A percentile compares a stretch with the other conserved stretches of the same genome.
phyloP scores from a whole-genome alignment of 2,888 invertebrate species.

The Ethmia dodecea region DNA sequence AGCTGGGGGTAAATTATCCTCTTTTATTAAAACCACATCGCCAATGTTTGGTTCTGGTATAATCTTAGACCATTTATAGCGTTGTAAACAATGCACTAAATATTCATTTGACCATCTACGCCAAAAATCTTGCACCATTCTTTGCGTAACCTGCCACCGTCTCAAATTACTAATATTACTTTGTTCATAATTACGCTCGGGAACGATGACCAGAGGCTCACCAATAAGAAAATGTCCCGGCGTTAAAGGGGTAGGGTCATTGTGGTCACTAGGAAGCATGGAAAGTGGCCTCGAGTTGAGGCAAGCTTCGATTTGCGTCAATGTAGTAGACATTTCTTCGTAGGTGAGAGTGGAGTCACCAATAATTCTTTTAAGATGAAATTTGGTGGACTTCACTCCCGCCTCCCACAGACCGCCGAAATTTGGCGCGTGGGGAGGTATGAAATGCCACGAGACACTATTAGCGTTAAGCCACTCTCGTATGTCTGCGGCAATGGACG shows the following conservation, averaged over 20 bases:
- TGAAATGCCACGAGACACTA: constrained; percentile 15
- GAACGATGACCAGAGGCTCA: constrained; percentile 16
- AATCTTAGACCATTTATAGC: constrained; percentile 14
- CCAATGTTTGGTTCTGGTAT: constrained; percentile 9
- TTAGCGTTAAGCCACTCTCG: background rate
- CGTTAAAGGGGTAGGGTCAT: constrained; percentile 17
- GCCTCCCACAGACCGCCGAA: constrained; percentile 15
- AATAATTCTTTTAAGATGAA: constrained; percentile 8
- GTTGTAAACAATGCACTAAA: constrained; percentile 11
- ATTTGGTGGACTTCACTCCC: constrained; percentile 4
- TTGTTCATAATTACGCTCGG: constrained; percentile 9
- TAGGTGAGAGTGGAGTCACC: constrained; percentile 12
- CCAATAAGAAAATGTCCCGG: constrained; percentile 21
- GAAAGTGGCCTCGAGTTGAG: constrained; percentile 19
- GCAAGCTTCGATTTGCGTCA: constrained; percentile 19
- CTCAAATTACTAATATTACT: constrained; percentile 5
- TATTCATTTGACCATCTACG: background rate
- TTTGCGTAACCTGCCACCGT: constrained; percentile 20
- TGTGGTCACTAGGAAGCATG: constrained; percentile 9
- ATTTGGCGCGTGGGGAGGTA: constrained; percentile 15
- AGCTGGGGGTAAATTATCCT: constrained; percentile 17
- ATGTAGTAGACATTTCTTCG: constrained; percentile 16
- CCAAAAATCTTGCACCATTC: constrained; percentile 22
- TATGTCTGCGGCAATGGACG: background rate
- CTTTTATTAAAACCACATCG: constrained; percentile 17